These are phyloP conservation scores for Baryphthengus martii DNA, from an alignment of 2,113 vertebrate species.

Conservation along the genomic window DNA sequence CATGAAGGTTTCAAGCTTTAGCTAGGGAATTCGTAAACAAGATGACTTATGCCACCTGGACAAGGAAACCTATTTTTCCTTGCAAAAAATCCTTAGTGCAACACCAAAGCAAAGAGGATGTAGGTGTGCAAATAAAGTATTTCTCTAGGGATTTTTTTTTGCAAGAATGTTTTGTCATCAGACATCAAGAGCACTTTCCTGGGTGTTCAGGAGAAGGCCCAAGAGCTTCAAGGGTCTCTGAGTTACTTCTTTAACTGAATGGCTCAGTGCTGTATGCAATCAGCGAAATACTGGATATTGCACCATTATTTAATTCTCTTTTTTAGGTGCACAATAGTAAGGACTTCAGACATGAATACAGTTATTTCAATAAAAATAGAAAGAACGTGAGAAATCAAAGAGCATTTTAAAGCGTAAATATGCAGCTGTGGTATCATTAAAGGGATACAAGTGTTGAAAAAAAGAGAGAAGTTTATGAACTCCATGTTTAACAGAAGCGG, in stretches of 20 bases:
- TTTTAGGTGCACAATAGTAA: not conserved
- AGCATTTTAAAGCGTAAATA: slow-evolving; percentile 10
- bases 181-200: not conserved
- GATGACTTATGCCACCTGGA: not conserved
- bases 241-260: not conserved
- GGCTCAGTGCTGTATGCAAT: not conserved
- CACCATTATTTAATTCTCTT: not conserved
- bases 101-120: not conserved
- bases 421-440: not conserved
- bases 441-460: slow-evolving; percentile 33
- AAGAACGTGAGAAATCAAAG: slow-evolving; percentile 9
- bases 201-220: not conserved
- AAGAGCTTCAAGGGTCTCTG: not conserved
- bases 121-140: not conserved
- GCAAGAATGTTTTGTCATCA: not conserved
- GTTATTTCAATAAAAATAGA: slow-evolving; percentile 16
- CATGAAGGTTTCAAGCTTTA: not conserved
- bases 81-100: not conserved
- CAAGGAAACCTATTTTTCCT: not conserved
- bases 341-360: not conserved
- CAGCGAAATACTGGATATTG: not conserved
- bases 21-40: not conserved
- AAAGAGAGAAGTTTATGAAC: slow-evolving; percentile 66
- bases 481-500: not conserved
- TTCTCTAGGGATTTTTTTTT: not conserved